A percentile compares a stretch with the other conserved stretches of the same genome.
These are phyloP conservation scores for Hippoglossus stenolepis DNA, from an alignment of 2,113 vertebrate species.

Conservation along the genomic window DNA sequence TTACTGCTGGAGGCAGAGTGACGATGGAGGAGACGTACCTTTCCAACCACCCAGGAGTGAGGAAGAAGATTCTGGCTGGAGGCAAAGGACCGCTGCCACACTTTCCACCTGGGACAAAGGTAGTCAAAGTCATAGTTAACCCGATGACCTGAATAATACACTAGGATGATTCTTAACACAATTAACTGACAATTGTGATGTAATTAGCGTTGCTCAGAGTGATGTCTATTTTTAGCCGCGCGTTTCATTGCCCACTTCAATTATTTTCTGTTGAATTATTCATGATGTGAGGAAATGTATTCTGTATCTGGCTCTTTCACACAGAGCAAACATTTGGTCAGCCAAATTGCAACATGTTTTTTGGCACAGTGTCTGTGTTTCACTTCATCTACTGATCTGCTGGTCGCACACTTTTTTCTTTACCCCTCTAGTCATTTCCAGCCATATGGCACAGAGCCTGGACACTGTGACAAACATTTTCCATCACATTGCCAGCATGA, in stretches of 20 bases:
- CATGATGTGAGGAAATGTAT: slow-evolving; percentile 51
- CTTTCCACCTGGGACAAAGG: slow-evolving; percentile 88
- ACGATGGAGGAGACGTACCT: slow-evolving; percentile 87
- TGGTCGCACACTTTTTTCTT: slow-evolving; percentile 48
- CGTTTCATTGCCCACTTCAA: slow-evolving; percentile 51
- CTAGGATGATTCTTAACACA: not conserved
- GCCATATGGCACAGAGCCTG: slow-evolving; percentile 75
- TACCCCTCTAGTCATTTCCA: slow-evolving; percentile 56
- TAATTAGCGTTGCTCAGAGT: slow-evolving; percentile 15
- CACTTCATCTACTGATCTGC: slow-evolving; percentile 54
- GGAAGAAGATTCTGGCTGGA: slow-evolving; percentile 89
- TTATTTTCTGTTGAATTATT: slow-evolving; percentile 68
- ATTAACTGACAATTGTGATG: slow-evolving; percentile 10
- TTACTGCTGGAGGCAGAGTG: not conserved
- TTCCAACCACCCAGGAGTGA: slow-evolving; percentile 85
- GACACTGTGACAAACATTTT: slow-evolving; percentile 76
- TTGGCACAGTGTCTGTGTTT: slow-evolving; percentile 53
- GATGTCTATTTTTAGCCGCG: slow-evolving; percentile 40
- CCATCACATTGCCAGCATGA: slow-evolving; percentile 70
- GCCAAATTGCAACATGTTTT: slow-evolving; percentile 70
- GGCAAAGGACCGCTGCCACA: slow-evolving; percentile 84
- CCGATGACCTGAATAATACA: not conserved
- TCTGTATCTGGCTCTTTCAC: slow-evolving; percentile 57
- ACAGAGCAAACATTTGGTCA: slow-evolving; percentile 75
- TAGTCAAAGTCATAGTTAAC: slow-evolving; percentile 56